A percentile compares a stretch with the other conserved stretches of the same genome.
Conservation (phyloP, 2,888 invertebrate genomes). For the Andrena hattorfiana region DNA sequence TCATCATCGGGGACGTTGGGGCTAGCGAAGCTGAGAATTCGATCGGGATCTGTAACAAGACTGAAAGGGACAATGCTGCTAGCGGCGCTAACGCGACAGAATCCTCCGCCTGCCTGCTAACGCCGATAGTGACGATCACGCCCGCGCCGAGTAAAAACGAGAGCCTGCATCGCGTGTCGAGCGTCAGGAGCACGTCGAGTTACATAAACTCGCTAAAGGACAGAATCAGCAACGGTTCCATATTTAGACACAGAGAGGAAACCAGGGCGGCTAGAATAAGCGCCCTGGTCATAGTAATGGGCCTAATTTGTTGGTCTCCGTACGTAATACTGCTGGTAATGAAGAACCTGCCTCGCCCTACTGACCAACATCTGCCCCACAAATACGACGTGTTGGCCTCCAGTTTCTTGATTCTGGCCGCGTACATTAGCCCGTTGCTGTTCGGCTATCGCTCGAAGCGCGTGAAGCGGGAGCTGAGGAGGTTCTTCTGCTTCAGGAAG, state of each 20-base stretch:
- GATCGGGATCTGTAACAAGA: constrained; percentile 72
- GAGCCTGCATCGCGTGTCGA: constrained; percentile 83
- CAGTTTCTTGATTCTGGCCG: constrained; percentile 87
- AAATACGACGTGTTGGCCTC: constrained; percentile 80
- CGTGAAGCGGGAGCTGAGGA: constrained; percentile 87
- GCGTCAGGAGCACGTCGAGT: constrained; percentile 86
- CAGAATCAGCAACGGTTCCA: constrained; percentile 93
- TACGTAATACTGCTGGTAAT: constrained; percentile 85
- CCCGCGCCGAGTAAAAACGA: constrained; percentile 84
- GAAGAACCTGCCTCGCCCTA: constrained; percentile 83
- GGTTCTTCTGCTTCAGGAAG: constrained; percentile 85
- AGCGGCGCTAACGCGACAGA: constrained; percentile 32
- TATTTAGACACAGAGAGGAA: constrained; percentile 95
- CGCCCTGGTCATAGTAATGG: constrained; percentile 91
- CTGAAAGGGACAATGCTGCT: constrained; percentile 9
- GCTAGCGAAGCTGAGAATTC: constrained; percentile 74
- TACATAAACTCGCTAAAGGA: constrained; percentile 91
- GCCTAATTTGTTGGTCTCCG: constrained; percentile 87
- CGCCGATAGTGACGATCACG: constrained; percentile 86
- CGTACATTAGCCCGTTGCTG: constrained; percentile 90
- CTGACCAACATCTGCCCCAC: constrained; percentile 73
- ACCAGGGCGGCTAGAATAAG: constrained; percentile 95
- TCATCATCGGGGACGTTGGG: constrained; percentile 16
- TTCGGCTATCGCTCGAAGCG: constrained; percentile 92
- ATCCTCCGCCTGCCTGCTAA: constrained; percentile 83